phyloP scores from a whole-genome alignment of 2,797 vertebrate species.

The Neoniphon sammara region DNA sequence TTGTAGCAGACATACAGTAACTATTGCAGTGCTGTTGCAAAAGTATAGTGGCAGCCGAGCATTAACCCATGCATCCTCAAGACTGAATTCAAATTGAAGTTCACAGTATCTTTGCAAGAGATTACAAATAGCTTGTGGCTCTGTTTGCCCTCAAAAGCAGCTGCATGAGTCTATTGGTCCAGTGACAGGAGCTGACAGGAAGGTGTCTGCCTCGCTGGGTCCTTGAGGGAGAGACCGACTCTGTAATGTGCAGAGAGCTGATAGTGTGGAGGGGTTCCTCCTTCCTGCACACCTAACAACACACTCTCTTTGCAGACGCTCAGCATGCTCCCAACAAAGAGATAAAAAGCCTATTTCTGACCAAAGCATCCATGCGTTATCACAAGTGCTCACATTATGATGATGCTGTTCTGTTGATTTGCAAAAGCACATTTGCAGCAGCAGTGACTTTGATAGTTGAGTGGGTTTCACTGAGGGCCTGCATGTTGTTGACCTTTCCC shows the following conservation, averaged over 20 bases:
- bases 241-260: conserved; percentile 40
- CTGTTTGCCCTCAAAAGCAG: conserved; percentile 20
- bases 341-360: conserved; percentile 32
- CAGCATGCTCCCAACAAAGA: not conserved
- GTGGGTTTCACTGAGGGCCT: conserved; percentile 21
- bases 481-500: conserved; percentile 50
- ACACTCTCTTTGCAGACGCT: not conserved
- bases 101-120: conserved; percentile 8
- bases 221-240: not conserved
- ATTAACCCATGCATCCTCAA: not conserved
- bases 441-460: conserved; percentile 41
- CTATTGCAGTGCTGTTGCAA: not conserved
- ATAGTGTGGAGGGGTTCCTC: conserved; percentile 46
- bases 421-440: conserved; percentile 13
- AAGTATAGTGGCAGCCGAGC: not conserved
- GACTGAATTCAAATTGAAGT: conserved; percentile 24
- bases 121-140: conserved; percentile 5
- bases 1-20: no score
- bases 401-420: not conserved
- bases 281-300: conserved; percentile 9
- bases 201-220: conserved; percentile 25
- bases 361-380: conserved; percentile 27
- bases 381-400: conserved; percentile 18
- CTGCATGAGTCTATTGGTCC: conserved; percentile 30
- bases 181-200: conserved; percentile 32